Evolutionary conservation across 30 jellyfish, hydroid and myxozoan genomes (phyloP).

Genomic region (Clytia hemisphaerica): DNA sequence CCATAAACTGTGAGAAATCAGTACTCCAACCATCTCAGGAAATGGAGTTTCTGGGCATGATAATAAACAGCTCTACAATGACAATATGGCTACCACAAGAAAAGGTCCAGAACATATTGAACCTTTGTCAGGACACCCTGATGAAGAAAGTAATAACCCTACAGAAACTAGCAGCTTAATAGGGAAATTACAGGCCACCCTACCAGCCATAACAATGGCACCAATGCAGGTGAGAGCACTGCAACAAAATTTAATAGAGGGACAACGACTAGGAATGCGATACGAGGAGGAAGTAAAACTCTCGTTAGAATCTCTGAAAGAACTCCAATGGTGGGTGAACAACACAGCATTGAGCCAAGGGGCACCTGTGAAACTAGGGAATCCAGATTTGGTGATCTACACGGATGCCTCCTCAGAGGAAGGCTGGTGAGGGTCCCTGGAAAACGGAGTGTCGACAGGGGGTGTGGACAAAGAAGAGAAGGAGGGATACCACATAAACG

Average conservation of each 20-base stretch:
- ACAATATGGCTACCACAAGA: background rate
- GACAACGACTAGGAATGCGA: background rate
- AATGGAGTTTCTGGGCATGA: slow-evolving; percentile 22
- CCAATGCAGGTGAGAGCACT: too few relatives aligned
- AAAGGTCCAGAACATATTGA: background rate
- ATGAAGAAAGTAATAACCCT: background rate
- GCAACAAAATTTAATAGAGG: background rate
- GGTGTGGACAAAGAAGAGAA: background rate
- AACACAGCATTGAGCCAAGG: background rate
- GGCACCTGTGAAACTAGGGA: background rate
- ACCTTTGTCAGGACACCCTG: slow-evolving; percentile 11
- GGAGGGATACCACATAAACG: slow-evolving; percentile 1
- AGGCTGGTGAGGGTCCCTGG: slow-evolving; percentile 4
- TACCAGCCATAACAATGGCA: too few relatives aligned
- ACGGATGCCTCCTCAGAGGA: slow-evolving; percentile 11
- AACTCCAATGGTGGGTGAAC: slow-evolving; percentile 3
- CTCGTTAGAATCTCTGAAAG: background rate
- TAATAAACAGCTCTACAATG: too few relatives aligned
- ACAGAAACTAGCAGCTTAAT: background rate
- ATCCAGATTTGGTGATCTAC: too few relatives aligned
- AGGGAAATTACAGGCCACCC: slow-evolving; percentile 4
- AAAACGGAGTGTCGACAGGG: slow-evolving; percentile 28
- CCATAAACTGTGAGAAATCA: slow-evolving; percentile 1
- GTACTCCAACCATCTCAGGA: slow-evolving; percentile 5
- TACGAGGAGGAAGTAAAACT: background rate